These are phyloP conservation scores for Berghia stephanieae DNA, from an alignment of 1,140 invertebrate genomes.

Conservation along the genomic window DNA sequence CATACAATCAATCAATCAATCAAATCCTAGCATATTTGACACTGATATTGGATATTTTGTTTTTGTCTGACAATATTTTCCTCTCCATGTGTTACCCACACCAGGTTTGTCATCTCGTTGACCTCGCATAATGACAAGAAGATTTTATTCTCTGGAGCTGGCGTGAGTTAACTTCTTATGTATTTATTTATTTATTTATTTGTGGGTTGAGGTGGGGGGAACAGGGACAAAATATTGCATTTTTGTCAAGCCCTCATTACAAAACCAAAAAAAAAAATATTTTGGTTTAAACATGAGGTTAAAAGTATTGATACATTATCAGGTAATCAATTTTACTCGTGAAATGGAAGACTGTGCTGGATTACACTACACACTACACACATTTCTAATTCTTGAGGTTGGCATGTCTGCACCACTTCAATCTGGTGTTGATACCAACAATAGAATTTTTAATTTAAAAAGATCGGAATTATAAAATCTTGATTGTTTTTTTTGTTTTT, in stretches of 20 bases:
- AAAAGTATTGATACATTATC: not conserved
- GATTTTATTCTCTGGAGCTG: conserved; percentile 76
- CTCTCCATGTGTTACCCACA: conserved; percentile 4
- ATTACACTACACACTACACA: too few relatives aligned
- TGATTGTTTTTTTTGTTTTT: too few relatives aligned
- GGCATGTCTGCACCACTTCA: too few relatives aligned
- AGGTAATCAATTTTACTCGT: too few relatives aligned
- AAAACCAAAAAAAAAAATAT: not conserved
- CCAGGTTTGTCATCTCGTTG: conserved; percentile 43
- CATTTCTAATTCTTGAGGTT: too few relatives aligned
- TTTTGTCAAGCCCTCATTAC: too few relatives aligned
- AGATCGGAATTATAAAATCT: too few relatives aligned
- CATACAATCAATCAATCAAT: not conserved
- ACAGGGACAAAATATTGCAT: too few relatives aligned
- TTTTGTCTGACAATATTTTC: not conserved
- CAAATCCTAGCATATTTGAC: not conserved
- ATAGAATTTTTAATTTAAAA: too few relatives aligned
- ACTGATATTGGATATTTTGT: not conserved
- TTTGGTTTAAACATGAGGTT: not conserved
- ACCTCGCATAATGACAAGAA: conserved; percentile 33
- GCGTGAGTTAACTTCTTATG: conserved; percentile 63
- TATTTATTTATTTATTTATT: not conserved
- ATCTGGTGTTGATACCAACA: too few relatives aligned
- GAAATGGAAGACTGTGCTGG: too few relatives aligned
- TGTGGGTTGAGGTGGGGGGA: too few relatives aligned